Evolutionary conservation across 2,888 invertebrate species (phyloP), one percentile per base, ranked within the genome.

Genomic region (Eilema sororculum): DNA sequence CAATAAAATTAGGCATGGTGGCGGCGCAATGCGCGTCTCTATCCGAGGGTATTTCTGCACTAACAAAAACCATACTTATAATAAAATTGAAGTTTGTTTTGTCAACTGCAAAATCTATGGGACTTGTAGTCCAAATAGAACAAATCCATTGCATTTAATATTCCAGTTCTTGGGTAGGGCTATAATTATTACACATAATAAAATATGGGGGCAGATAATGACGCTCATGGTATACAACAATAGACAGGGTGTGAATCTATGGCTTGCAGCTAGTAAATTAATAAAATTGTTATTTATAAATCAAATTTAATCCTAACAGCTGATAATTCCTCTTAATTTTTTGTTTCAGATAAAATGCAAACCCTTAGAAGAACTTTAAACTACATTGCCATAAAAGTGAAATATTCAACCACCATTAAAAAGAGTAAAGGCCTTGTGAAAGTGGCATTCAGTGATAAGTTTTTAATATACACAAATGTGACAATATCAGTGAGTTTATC

Each of bases 391-490:
- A 86, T 84, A 63, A 90, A 89, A 72, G 71, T 92, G 20, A 76
- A 86, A 24, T 80, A 82, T 33, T 86, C 86, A 24, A 75, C 77
- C 56, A 76, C 88, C 16, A 69, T 87, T 22, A 73, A 86, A 61
- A 83, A 78, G 22, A 78, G 91, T 59, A 88, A 81, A 85, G 88
- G 80, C 79, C 69, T 87, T 59, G 83, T 91, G 4, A 90, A 86
- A 83, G 85, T 91, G 65, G 96, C 96, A 22, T 97, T 97, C 85
- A 96, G 96, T 87, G 93, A 96, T 56, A 97, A 97, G 90, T 97
- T 97, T 91, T 93, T 98, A 74, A 91, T 98, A 3, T 95, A 96
- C 71, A 99, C 99, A 66, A 99, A 99, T 93, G 96, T 98, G 20
- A 96, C 96, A 8, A 97, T 99, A 86, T 98, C 98, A 0, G 91